Evolutionary conservation across 2,888 invertebrate genomes (phyloP).

Genomic region (Balanococcus diminutus): DNA sequence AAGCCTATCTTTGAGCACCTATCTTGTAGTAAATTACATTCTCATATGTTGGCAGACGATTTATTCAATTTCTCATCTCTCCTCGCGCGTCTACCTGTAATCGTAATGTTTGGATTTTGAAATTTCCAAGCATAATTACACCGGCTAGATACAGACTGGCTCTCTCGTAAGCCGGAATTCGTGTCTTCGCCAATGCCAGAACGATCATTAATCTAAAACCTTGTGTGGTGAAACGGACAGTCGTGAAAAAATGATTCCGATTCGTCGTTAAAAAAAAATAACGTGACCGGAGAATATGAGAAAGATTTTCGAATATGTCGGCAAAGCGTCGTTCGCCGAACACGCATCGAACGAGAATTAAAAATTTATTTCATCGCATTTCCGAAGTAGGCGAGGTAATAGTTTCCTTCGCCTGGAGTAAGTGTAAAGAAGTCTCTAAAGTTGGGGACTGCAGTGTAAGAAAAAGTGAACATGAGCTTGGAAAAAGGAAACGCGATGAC

Average conservation of each 20-base stretch:
- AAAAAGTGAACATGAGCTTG: too few species aligned
- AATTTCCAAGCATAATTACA: constrained; percentile 15
- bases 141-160: background rate
- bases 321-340: background rate
- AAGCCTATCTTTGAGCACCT: background rate
- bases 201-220: constrained; percentile 25
- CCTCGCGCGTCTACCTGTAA: background rate
- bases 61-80: background rate
- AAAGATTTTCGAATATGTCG: background rate
- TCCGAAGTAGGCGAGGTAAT: too few species aligned
- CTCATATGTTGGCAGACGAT: background rate
- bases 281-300: background rate
- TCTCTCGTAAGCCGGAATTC: constrained; percentile 12
- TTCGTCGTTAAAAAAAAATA: background rate
- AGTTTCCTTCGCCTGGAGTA: too few species aligned
- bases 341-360: background rate
- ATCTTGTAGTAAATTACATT: background rate
- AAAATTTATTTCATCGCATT: background rate
- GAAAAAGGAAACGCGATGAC: too few species aligned
- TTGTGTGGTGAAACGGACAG: constrained; percentile 6
- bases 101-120: background rate
- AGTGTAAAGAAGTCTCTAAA: too few species aligned
- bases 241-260: background rate
- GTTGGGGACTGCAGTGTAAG: too few species aligned
- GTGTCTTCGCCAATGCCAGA: constrained; percentile 26